Evolutionary conservation across 2,113 vertebrate species (phyloP).

Genomic region (Odobenus rosmarus): DNA sequence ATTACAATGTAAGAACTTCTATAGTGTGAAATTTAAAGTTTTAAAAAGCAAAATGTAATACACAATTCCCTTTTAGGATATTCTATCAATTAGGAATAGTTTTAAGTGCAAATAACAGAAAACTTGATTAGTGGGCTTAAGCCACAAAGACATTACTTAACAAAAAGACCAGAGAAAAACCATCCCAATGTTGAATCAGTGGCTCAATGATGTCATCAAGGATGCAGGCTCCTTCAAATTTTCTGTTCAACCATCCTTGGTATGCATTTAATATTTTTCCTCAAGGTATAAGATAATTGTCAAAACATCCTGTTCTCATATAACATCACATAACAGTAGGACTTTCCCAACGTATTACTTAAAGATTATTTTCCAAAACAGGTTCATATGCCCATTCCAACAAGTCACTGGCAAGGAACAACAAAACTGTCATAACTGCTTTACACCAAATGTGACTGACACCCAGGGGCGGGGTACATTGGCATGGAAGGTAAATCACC

Average conservation of each 20-base stretch:
- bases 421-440: background rate
- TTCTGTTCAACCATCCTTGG: background rate
- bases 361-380: background rate
- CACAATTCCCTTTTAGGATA: background rate
- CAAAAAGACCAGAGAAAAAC: background rate
- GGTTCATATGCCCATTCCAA: background rate
- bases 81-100: background rate
- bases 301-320: background rate
- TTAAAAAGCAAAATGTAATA: background rate
- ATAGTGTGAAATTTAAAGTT: conserved; percentile 11
- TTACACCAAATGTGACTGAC: background rate
- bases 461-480: background rate
- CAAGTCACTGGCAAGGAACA: background rate
- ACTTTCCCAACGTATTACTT: background rate
- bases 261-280: background rate
- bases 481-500: background rate
- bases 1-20: conserved; percentile 35
- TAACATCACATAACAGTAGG: background rate
- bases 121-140: background rate
- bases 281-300: background rate
- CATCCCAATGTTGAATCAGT: background rate
- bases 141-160: background rate
- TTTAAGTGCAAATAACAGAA: conserved; percentile 29
- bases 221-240: background rate
- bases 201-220: background rate